phyloP scores from a whole-genome alignment of 2,888 invertebrate species.

The Acrocyrtus sp. region DNA sequence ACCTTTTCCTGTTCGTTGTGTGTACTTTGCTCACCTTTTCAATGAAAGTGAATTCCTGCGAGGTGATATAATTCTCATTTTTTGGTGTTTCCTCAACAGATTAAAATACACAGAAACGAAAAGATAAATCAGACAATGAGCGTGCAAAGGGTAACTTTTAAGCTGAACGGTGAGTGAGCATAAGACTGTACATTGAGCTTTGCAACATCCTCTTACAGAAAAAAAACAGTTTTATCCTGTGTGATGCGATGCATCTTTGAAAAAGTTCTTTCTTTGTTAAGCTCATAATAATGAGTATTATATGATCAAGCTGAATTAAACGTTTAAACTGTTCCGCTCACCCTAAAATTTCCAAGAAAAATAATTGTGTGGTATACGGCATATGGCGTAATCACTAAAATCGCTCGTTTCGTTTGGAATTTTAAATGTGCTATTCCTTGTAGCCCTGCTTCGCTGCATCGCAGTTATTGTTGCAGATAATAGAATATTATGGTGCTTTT shows the following conservation, averaged over 20 bases:
- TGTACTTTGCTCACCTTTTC: constrained; percentile 1
- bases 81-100: constrained; percentile 37
- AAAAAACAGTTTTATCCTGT: too few relatives aligned
- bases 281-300: too few relatives aligned
- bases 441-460: background rate
- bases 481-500: constrained; percentile 16
- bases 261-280: too few relatives aligned
- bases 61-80: constrained; percentile 35
- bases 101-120: too few relatives aligned
- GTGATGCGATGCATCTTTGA: too few relatives aligned
- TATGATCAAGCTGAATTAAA: too few relatives aligned
- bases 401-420: background rate
- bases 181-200: too few relatives aligned
- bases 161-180: too few relatives aligned
- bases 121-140: too few relatives aligned
- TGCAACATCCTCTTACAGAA: too few relatives aligned
- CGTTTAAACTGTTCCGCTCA: too few relatives aligned
- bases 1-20: background rate
- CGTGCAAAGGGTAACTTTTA: too few relatives aligned
- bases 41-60: constrained; percentile 47
- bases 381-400: background rate
- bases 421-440: background rate
- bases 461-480: constrained; percentile 6
- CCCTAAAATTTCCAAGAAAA: constrained; percentile 41
- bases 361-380: constrained; percentile 42